Base-by-base conservation (phyloP, 2,888 invertebrate species). In the Vandiemenella viatica region DNA sequence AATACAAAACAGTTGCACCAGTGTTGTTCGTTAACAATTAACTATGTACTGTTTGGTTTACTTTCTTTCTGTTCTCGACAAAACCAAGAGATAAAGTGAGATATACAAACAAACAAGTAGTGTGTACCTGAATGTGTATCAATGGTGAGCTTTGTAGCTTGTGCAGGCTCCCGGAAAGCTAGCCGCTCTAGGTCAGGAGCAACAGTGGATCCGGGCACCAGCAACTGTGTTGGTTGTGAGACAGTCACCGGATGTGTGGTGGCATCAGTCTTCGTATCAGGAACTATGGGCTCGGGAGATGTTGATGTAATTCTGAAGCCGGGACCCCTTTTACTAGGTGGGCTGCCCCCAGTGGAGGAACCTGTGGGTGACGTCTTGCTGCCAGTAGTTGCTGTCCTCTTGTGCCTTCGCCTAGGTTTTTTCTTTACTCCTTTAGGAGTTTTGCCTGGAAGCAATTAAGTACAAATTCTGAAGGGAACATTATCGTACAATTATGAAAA, bases 351-450 rank as follows among this genome's bases (percentile, higher is more conserved):
- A n/a, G n/a, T n/a, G n/a, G n/a, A n/a, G n/a, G n/a, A n/a, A 32
- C 32, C 32, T 3, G 13, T n/a, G n/a, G 32, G 32, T 3, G 32
- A 32, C n/a, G n/a, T 32, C 54, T 65, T 63, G 37, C 57, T 59
- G n/a, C n/a, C n/a, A n/a, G n/a, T n/a, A n/a, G n/a, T n/a, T n/a
- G n/a, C n/a, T n/a, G n/a, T n/a, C 57, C 67, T 67, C 61, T 67
- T 68, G 58, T 66, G 67, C 19, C 65, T 56, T 32, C 62, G 62
- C 43, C 64, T 59, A 43, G 45, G 45, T 38, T 46, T 50, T 57
- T 65, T 63, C 57, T 66, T 67, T 37, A 63, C 60, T 57, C 57
- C 63, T 61, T 68, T 68, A 3, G 65, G 62, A 5, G 64, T 60
- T 53, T 65, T 66, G 6, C 43, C 49, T 49, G 21, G 16, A 21